Conservation (phyloP, 1,140 invertebrate species). For the Leucophenga varia region DNA sequence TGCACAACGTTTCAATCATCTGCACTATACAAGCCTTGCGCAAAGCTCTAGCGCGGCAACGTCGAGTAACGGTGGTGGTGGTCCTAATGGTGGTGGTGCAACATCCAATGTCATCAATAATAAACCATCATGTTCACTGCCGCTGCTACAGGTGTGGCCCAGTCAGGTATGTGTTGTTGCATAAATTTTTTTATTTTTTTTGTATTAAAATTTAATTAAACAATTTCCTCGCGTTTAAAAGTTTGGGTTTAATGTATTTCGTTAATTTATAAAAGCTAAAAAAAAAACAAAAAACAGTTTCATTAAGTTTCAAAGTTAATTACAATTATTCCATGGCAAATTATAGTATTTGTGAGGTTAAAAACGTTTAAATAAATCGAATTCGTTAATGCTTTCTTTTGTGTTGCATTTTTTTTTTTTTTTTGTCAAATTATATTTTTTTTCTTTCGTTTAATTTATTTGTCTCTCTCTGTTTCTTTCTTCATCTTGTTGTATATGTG, state of each 20-base stretch:
- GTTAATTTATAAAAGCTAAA: background rate
- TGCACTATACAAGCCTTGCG: conserved; percentile 50
- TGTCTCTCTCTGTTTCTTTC: background rate
- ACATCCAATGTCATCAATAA: conserved; percentile 29
- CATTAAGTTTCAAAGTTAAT: background rate
- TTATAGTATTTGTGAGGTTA: too few species aligned
- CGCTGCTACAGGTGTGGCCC: conserved; percentile 67
- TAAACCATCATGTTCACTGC: conserved; percentile 62
- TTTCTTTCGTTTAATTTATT: background rate
- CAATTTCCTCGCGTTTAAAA: too few species aligned
- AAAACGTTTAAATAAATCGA: too few species aligned
- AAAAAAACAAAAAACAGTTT: background rate
- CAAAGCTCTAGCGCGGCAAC: conserved; percentile 38
- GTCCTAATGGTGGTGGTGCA: conserved; percentile 10
- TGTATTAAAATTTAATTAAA: conserved; percentile 1
- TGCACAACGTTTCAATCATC: conserved; percentile 51
- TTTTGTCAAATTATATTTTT: background rate
- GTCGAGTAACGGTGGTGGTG: conserved; percentile 20
- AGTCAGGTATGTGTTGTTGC: conserved; percentile 55
- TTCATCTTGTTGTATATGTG: conserved; percentile 25
- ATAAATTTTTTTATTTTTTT: background rate
- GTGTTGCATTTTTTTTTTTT: background rate
- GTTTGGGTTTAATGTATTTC: too few species aligned
- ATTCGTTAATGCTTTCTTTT: background rate
- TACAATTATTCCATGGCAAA: too few species aligned